phyloP scores from a whole-genome alignment of 2,797 vertebrate species.

The Danio choprae region DNA sequence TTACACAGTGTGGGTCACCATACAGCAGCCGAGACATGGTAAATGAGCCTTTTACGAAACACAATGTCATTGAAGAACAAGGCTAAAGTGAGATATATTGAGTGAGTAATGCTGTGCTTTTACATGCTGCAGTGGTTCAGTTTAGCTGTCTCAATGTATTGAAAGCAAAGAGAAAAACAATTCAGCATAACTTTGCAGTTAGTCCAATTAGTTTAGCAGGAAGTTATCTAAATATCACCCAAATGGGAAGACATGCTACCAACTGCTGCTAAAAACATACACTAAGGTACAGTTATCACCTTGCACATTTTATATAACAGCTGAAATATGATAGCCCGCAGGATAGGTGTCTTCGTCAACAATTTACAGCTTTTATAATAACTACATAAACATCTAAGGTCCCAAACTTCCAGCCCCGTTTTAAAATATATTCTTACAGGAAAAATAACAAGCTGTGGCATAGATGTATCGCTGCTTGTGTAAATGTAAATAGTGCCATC shows the following conservation, averaged over 20 bases:
- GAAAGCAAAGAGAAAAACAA: background rate
- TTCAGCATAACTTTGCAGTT: background rate
- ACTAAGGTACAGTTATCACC: constrained; percentile 35
- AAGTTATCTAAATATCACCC: background rate
- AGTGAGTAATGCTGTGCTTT: constrained; percentile 19
- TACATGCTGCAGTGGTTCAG: constrained; percentile 12
- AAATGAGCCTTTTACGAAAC: background rate
- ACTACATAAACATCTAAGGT: background rate
- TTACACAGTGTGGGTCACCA: too few species aligned
- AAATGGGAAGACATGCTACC: constrained; percentile 36
- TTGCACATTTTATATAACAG: constrained; percentile 43
- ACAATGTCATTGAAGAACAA: background rate
- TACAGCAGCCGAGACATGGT: too few species aligned
- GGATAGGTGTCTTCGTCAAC: background rate
- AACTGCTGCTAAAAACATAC: constrained; percentile 54
- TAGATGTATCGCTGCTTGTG: constrained; percentile 57
- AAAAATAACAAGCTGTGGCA: constrained; percentile 52
- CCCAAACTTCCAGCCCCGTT: constrained; percentile 32
- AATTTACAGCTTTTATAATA: background rate
- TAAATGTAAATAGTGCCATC: constrained; percentile 41
- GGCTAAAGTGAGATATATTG: background rate
- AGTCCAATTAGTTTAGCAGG: background rate
- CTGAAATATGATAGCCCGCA: constrained; percentile 6
- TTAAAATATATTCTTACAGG: constrained; percentile 25
- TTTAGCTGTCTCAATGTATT: background rate